phyloP scores from a whole-genome alignment of 2,888 invertebrate genomes.

The Archaeoteleia sp. region DNA sequence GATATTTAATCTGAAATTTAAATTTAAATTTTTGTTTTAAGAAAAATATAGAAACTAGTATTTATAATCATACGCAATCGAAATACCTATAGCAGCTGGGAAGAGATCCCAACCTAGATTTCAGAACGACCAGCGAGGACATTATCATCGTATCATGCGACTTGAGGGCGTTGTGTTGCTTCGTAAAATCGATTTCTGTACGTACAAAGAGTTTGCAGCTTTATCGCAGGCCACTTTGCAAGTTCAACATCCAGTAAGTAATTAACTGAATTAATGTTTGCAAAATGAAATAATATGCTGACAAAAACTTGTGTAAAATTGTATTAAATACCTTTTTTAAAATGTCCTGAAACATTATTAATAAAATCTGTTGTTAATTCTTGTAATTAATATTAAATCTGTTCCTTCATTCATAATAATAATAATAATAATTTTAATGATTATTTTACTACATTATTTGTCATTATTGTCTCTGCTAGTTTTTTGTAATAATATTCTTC shows the following conservation, averaged over 20 bases:
- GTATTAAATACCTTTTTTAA: neutral
- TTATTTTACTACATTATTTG: too few species aligned
- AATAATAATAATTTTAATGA: too few species aligned
- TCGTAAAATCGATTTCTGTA: slow-evolving; percentile 61
- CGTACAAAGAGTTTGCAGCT: slow-evolving; percentile 53
- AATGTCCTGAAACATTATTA: too few species aligned
- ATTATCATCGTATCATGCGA: slow-evolving; percentile 49
- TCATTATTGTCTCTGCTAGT: too few species aligned
- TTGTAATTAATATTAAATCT: too few species aligned
- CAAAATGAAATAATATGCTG: neutral
- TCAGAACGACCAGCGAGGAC: slow-evolving; percentile 33
- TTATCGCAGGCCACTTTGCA: slow-evolving; percentile 24
- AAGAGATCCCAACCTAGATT: slow-evolving; percentile 46
- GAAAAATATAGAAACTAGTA: neutral
- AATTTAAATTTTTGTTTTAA: slow-evolving; percentile 1
- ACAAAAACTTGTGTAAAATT: too few species aligned
- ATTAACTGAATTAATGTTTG: slow-evolving; percentile 17
- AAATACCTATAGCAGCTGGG: slow-evolving; percentile 24
- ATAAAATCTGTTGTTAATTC: too few species aligned
- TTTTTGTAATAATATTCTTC: too few species aligned
- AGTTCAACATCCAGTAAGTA: slow-evolving; percentile 38
- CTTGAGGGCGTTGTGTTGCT: slow-evolving; percentile 50
- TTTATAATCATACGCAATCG: slow-evolving; percentile 22
- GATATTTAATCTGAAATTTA: neutral
- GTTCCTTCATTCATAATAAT: too few species aligned